These are phyloP conservation scores for Mythimna loreyi DNA, from an alignment of 2,888 invertebrate genomes.

Conservation along the genomic window DNA sequence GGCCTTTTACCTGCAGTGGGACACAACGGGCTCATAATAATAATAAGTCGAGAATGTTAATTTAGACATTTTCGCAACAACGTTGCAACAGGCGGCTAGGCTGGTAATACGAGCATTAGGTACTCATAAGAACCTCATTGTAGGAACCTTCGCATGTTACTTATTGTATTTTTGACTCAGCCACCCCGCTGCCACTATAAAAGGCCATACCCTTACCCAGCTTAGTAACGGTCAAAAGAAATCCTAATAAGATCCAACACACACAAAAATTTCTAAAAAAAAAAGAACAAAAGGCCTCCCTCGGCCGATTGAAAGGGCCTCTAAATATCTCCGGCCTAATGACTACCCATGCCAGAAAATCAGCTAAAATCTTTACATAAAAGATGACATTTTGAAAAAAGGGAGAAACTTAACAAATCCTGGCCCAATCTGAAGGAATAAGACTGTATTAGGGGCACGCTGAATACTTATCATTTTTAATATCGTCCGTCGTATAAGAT, in stretches of 20 bases:
- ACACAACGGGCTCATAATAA: too few species aligned
- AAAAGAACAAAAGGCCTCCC: conserved; percentile 48
- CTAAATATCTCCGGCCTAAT: conserved; percentile 48
- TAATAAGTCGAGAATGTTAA: too few species aligned
- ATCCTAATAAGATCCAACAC: conserved; percentile 48
- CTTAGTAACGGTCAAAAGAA: conserved; percentile 34
- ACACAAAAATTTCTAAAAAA: conserved; percentile 37
- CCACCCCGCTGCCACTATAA: conserved; percentile 2
- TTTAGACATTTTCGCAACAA: neutral
- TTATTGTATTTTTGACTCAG: conserved; percentile 14
- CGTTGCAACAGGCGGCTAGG: neutral
- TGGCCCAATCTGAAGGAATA: conserved; percentile 68
- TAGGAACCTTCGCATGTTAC: neutral
- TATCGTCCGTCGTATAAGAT: conserved; percentile 67
- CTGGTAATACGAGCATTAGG: neutral
- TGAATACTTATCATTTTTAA: conserved; percentile 75
- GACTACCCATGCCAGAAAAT: conserved; percentile 50
- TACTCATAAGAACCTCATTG: conserved; percentile 7
- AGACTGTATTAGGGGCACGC: conserved; percentile 67
- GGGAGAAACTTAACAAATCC: conserved; percentile 61
- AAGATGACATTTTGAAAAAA: conserved; percentile 56
- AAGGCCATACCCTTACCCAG: conserved; percentile 27
- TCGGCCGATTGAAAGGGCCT: conserved; percentile 40
- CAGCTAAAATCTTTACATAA: conserved; percentile 57
- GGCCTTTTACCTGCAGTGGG: too few species aligned